Base-by-base conservation (phyloP, 1,140 invertebrate species). In the Scaptomyza graminum region DNA sequence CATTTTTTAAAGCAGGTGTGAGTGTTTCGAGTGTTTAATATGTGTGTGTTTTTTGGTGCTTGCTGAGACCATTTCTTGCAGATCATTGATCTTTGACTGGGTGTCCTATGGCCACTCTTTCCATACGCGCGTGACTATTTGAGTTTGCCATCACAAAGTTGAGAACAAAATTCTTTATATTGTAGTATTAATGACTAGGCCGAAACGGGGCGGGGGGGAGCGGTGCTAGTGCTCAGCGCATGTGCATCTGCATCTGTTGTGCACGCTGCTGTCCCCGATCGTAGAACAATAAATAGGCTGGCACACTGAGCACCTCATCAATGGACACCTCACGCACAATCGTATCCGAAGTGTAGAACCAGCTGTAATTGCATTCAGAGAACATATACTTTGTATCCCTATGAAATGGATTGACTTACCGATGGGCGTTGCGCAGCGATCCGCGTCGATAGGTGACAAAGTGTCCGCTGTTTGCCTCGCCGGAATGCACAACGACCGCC, bases 371-470 rank as follows among this genome's bases (percentile, higher is more conserved):
- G n/a, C 13, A 56, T 34, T 34, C n/a, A n/a, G 6, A 28, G 5
- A 28, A 28, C 28, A 28, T 28, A 6, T 6, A 28, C 28, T 6
- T 28, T 5, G 1, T 28, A 28, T 28, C 28, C 28, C 28, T 34
- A 31, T 31, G 0, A 1, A 12, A 13, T 12, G 3, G 1, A 8
- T 15, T 15, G 9, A 76, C 70, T 74, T 64, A 93, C 93, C 93
- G 91, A 70, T 93, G 93, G 34, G 92, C 92, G 79, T 94, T 93
- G 61, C 93, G 92, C 22, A 93, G 91, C 77, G 94, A 94, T 65
- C 96, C 96, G 11, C 97, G 93, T 54, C 97, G 93, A 90, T 97
- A 98, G 37, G 97, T 97, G 49, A 98, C 95, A 93, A 98, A 98
- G 93, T 99, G 98, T 28, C 98, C 98, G 50, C 95, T 95, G 89